Conservation (phyloP, 1,140 invertebrate species). For the Oedothorax gibbosus region DNA sequence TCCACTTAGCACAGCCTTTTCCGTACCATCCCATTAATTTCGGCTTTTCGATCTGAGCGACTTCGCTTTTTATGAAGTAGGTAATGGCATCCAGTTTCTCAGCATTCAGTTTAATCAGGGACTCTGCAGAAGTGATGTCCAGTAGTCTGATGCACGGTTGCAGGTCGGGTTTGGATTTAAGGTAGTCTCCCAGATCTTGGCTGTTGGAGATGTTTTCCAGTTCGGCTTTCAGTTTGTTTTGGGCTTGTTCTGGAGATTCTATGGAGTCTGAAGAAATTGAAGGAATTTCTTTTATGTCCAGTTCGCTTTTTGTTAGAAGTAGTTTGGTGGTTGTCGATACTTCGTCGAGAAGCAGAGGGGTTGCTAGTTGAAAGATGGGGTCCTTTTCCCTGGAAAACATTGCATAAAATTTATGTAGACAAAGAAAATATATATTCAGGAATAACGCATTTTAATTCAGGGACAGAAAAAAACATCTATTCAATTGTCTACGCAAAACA, state of each 20-base stretch:
- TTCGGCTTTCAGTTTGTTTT: slow-evolving; percentile 2
- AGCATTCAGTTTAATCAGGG: slow-evolving; percentile 20
- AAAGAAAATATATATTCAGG: too few species aligned
- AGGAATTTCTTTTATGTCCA: background rate
- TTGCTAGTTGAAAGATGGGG: slow-evolving; percentile 85
- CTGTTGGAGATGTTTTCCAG: background rate
- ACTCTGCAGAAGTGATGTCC: slow-evolving; percentile 11
- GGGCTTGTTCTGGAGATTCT: background rate
- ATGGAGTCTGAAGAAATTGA: background rate
- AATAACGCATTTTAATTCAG: too few species aligned
- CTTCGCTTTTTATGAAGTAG: slow-evolving; percentile 29
- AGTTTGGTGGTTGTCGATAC: slow-evolving; percentile 64
- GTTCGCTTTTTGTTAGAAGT: slow-evolving; percentile 3
- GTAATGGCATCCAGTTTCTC: slow-evolving; percentile 45
- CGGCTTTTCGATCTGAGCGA: background rate
- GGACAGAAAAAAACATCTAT: too few species aligned
- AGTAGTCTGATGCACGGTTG: slow-evolving; percentile 7
- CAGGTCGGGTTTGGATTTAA: background rate
- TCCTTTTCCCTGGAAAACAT: slow-evolving; percentile 74
- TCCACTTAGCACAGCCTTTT: slow-evolving; percentile 52
- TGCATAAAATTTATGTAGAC: background rate
- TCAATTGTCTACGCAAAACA: too few species aligned
- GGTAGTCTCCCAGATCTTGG: background rate
- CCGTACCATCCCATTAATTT: slow-evolving; percentile 45
- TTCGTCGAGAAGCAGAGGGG: slow-evolving; percentile 78